A percentile compares a stretch with the other conserved stretches of the same genome.
These are phyloP conservation scores for Spongilla lacustris DNA, from an alignment of 37 sponge, comb jelly and placozoan genomes.

Conservation along the genomic window DNA sequence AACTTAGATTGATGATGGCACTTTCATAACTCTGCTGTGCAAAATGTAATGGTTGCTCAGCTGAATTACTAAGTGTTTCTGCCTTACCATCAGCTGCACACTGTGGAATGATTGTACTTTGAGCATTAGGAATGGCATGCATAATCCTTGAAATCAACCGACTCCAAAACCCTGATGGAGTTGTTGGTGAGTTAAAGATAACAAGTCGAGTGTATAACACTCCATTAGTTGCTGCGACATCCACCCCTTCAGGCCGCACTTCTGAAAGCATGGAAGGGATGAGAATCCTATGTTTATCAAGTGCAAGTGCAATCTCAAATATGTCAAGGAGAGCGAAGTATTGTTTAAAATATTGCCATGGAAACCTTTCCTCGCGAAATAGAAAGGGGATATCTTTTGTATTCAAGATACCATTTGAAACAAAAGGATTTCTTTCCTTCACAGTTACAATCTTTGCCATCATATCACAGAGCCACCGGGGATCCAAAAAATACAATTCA, in stretches of 20 bases:
- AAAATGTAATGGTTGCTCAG: too few relatives aligned
- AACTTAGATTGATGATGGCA: too few relatives aligned
- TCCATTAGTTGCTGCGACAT: not conserved
- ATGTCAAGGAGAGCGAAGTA: constrained; percentile 80
- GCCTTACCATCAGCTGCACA: not conserved
- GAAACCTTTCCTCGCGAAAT: constrained; percentile 72
- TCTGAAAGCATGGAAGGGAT: constrained; percentile 90
- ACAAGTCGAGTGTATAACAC: constrained; percentile 47
- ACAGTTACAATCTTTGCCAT: constrained; percentile 86
- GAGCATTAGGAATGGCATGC: constrained; percentile 46
- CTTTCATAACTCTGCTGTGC: too few relatives aligned
- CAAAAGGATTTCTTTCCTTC: constrained; percentile 81
- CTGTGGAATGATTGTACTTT: not conserved
- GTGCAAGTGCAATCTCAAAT: constrained; percentile 91
- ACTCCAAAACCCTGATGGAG: constrained; percentile 92
- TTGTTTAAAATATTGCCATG: constrained; percentile 76
- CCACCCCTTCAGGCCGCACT: constrained; percentile 39
- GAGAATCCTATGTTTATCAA: constrained; percentile 78
- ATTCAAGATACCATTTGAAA: constrained; percentile 72
- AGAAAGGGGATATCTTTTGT: constrained; percentile 58
- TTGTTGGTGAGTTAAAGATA: constrained; percentile 35
- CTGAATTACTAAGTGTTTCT: too few relatives aligned
- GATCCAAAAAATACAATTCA: constrained; percentile 88
- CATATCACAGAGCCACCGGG: constrained; percentile 93
- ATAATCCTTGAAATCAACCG: constrained; percentile 82